phyloP scores from a whole-genome alignment of 2,797 vertebrate genomes.

The Acanthis flammea region DNA sequence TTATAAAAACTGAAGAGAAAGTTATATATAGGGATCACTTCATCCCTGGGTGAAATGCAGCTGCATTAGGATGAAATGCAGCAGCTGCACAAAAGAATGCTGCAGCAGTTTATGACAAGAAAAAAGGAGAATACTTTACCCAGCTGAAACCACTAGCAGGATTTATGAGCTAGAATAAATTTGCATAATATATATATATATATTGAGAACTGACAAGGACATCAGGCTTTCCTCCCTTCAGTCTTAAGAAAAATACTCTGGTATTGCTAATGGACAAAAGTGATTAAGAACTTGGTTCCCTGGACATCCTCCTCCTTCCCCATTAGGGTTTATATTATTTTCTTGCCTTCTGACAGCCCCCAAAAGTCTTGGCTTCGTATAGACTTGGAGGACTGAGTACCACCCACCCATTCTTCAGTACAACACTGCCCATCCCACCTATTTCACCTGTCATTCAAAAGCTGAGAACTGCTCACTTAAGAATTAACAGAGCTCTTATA shows the following conservation, averaged over 20 bases:
- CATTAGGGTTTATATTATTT: conserved; percentile 7
- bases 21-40: conserved; percentile 41
- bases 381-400: not conserved
- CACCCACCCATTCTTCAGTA: not conserved
- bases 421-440: not conserved
- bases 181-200: not conserved
- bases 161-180: conserved; percentile 53
- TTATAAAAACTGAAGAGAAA: conserved; percentile 45
- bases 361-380: not conserved
- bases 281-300: not conserved
- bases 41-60: conserved; percentile 37
- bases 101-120: conserved; percentile 52
- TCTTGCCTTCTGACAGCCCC: not conserved
- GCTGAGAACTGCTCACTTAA: not conserved
- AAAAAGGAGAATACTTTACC: conserved; percentile 45
- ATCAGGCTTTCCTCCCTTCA: not conserved
- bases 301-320: not conserved
- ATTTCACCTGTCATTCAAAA: not conserved
- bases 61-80: conserved; percentile 50
- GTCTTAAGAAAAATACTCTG: not conserved
- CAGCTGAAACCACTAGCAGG: conserved; percentile 14
- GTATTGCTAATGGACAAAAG: conserved; percentile 5
- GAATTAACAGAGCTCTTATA: not conserved
- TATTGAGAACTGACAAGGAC: conserved; percentile 21
- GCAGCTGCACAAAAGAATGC: conserved; percentile 29